Conservation (phyloP, 2,888 invertebrate species). For the Mactromeris polynyma region DNA sequence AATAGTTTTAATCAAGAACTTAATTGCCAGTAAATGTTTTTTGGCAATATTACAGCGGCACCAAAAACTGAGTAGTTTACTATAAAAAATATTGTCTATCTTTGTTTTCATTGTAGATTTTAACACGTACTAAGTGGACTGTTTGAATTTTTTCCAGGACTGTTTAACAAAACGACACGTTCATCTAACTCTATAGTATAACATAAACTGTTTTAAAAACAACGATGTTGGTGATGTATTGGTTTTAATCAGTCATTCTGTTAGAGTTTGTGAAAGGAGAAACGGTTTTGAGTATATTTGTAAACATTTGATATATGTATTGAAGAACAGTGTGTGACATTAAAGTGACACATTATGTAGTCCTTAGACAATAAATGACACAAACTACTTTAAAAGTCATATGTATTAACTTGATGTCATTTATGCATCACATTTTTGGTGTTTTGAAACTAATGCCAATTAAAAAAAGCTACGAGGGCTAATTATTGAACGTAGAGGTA, state of each 20-base stretch:
- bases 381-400: constrained; percentile 43
- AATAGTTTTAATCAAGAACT: no score
- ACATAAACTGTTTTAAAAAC: neutral
- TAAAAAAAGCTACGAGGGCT: neutral
- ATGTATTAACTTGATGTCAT: constrained; percentile 54
- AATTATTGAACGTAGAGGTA: neutral
- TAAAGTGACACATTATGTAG: constrained; percentile 66
- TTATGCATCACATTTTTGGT: constrained; percentile 38
- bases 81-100: no score
- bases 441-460: neutral
- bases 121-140: no score
- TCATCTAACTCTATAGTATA: neutral
- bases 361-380: constrained; percentile 62
- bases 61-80: no score
- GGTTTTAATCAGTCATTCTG: neutral
- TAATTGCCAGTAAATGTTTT: no score
- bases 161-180: no score
- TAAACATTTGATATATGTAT: constrained; percentile 55
- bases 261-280: neutral
- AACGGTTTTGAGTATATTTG: neutral
- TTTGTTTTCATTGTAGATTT: no score
- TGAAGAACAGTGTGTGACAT: constrained; percentile 43
- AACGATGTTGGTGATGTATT: neutral
- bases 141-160: no score
- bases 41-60: no score